Evolutionary conservation across 2,888 invertebrate genomes (phyloP).

Genomic region (Tenthredo distinguenda): DNA sequence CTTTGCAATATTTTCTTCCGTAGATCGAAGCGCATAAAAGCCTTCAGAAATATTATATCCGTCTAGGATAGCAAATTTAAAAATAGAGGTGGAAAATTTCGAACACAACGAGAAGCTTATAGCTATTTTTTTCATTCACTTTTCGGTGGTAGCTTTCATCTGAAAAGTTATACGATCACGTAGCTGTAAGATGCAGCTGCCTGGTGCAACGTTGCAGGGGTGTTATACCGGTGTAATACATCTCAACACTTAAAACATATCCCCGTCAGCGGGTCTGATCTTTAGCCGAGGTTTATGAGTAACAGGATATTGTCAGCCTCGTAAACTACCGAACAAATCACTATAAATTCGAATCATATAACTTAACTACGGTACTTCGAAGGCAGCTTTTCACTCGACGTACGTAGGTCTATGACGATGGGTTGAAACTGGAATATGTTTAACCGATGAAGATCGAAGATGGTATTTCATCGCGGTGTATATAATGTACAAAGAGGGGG

Average conservation of each 20-base stretch:
- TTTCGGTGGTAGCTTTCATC: neutral
- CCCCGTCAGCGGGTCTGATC: neutral
- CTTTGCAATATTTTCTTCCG: neutral
- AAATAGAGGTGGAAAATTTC: neutral
- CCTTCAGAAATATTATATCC: neutral
- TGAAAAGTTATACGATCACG: neutral
- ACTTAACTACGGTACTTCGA: constrained; percentile 7
- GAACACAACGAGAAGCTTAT: neutral
- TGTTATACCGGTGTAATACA: neutral
- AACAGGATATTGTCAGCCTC: constrained; percentile 16
- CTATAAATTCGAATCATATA: constrained; percentile 46
- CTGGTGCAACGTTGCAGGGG: neutral
- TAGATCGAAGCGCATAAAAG: neutral
- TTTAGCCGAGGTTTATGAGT: neutral
- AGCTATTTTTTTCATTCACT: neutral
- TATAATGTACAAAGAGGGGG: neutral
- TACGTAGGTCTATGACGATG: neutral
- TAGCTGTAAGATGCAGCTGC: neutral
- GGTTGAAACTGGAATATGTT: neutral
- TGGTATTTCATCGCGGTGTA: neutral
- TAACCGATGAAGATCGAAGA: neutral
- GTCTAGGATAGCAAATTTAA: neutral
- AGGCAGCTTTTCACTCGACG: neutral
- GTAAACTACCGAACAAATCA: constrained; percentile 37
- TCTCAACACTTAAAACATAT: constrained; percentile 26